These are phyloP conservation scores for Luperina testacea DNA, from an alignment of 2,888 invertebrate species.

Conservation along the genomic window DNA sequence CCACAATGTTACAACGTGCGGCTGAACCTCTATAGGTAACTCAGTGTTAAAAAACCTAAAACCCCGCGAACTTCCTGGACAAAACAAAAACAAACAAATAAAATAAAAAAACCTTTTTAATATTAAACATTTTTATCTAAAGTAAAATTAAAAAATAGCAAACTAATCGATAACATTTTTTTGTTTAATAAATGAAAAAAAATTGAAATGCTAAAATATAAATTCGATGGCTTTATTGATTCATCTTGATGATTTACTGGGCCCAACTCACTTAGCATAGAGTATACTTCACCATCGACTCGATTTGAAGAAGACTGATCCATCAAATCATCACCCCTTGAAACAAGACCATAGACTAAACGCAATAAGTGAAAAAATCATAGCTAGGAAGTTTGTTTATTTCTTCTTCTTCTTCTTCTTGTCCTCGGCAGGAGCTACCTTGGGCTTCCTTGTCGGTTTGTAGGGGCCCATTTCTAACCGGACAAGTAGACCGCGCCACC, in stretches of 20 bases:
- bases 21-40: too few species aligned
- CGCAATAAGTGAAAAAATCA: neutral
- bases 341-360: neutral
- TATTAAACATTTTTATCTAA: too few species aligned
- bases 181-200: neutral
- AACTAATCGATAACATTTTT: neutral
- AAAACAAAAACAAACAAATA: neutral
- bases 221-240: neutral
- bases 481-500: conserved; percentile 80
- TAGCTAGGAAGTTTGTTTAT: neutral
- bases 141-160: neutral
- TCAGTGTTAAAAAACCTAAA: neutral
- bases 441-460: conserved; percentile 9
- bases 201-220: neutral
- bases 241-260: neutral
- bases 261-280: neutral
- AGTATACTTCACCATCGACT: too few species aligned
- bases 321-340: neutral
- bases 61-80: neutral
- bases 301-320: neutral
- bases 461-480: conserved; percentile 59
- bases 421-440: neutral
- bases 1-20: too few species aligned
- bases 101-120: neutral
- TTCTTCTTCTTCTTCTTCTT: conserved; percentile 26